phyloP scores from a whole-genome alignment of 2,888 invertebrate genomes.

The Lysandra coridon region DNA sequence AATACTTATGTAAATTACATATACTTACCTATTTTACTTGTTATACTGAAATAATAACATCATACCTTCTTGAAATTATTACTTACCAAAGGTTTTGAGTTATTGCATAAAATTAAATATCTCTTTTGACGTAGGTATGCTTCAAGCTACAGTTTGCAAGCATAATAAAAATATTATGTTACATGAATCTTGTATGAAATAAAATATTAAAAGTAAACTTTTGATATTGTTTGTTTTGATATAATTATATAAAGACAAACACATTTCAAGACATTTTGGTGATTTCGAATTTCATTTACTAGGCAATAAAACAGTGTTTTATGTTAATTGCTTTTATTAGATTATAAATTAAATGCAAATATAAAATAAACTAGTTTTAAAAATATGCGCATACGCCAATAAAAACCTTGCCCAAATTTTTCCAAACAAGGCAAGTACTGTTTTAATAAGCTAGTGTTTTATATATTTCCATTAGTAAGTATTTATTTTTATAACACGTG shows the following conservation, averaged over 20 bases:
- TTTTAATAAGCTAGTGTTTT: neutral
- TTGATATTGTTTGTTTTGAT: neutral
- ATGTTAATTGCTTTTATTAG: neutral
- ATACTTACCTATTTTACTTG: neutral
- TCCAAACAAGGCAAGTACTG: neutral
- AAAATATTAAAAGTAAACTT: neutral
- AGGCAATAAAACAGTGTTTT: neutral
- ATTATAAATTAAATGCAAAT: slow-evolving; percentile 1
- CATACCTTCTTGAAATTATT: neutral
- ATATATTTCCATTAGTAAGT: neutral
- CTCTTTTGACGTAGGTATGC: neutral
- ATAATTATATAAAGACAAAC: neutral
- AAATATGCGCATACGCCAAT: slow-evolving; percentile 7
- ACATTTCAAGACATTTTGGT: neutral
- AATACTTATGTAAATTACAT: neutral
- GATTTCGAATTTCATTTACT: neutral
- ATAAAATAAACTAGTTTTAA: slow-evolving; percentile 8
- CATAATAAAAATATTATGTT: no score
- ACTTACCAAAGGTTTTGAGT: neutral
- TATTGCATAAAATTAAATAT: neutral
- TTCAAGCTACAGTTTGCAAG: neutral
- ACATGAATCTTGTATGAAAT: neutral
- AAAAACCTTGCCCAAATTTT: neutral
- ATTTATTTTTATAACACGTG: neutral
- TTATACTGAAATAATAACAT: neutral